phyloP scores from a whole-genome alignment of 2,888 invertebrate genomes.

The Morinoia aosen region DNA sequence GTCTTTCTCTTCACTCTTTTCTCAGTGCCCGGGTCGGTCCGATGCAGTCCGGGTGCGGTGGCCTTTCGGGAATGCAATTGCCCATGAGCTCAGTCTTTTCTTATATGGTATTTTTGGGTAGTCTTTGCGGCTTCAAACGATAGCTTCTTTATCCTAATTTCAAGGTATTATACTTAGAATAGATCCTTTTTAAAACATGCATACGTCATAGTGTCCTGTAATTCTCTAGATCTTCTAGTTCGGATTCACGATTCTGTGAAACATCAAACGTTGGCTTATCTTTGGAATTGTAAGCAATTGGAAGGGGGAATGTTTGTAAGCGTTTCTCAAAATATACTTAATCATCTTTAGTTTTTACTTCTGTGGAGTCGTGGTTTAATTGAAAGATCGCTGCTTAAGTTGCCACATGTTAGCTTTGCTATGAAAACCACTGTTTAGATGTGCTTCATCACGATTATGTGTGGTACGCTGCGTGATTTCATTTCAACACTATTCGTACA shows the following conservation, averaged over 20 bases:
- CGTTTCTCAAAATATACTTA: not conserved
- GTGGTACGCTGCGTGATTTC: not conserved
- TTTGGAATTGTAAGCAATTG: not conserved
- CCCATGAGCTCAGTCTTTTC: not conserved
- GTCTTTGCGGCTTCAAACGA: not conserved
- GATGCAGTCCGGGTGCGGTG: conserved; percentile 24
- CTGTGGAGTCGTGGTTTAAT: not conserved
- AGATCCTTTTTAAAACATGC: not conserved
- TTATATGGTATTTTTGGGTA: not conserved
- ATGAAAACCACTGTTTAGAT: not conserved
- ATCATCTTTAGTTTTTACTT: not conserved
- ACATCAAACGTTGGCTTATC: not conserved
- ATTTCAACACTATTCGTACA: not conserved
- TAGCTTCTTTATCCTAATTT: not conserved
- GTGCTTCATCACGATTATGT: not conserved
- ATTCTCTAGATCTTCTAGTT: not conserved
- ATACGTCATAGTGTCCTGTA: not conserved
- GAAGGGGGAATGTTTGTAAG: not conserved
- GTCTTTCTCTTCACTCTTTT: conserved; percentile 6
- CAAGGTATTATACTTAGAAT: not conserved
- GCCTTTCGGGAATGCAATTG: conserved; percentile 1
- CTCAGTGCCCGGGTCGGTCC: conserved; percentile 14
- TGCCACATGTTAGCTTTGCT: too few relatives aligned
- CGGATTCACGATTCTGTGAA: not conserved
- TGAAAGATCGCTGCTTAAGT: not conserved